Evolutionary conservation across 2,888 invertebrate genomes (phyloP).

Genomic region (Nyleta sp.): DNA sequence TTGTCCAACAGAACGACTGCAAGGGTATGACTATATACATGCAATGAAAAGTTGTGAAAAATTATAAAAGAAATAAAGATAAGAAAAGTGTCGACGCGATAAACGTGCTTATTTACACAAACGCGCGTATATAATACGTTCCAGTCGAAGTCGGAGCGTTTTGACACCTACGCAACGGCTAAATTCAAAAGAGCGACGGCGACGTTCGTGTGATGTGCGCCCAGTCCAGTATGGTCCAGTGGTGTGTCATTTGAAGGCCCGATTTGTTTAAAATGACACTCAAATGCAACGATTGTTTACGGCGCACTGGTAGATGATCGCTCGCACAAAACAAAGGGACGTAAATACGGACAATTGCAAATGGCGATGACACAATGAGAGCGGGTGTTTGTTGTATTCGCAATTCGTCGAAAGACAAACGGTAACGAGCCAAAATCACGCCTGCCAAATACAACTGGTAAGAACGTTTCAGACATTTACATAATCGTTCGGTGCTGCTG

Average conservation of each 20-base stretch:
- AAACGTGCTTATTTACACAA: slow-evolving; percentile 4
- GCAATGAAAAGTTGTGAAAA: slow-evolving; percentile 25
- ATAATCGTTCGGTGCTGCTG: no score
- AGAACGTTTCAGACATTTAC: no score
- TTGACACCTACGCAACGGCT: background rate
- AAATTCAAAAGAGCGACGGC: background rate
- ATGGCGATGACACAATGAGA: slow-evolving; percentile 24
- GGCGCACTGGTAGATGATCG: slow-evolving; percentile 6
- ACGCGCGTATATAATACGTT: no score
- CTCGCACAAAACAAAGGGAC: background rate
- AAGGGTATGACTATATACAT: slow-evolving; percentile 15
- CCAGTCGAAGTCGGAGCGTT: background rate
- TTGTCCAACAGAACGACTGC: background rate
- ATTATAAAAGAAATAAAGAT: slow-evolving; percentile 26
- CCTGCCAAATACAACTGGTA: no score
- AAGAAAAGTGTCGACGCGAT: slow-evolving; percentile 22
- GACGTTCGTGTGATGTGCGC: no score
- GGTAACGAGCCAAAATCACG: no score
- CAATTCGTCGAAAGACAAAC: background rate
- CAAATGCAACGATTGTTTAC: slow-evolving; percentile 1
- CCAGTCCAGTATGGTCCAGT: slow-evolving; percentile 19
- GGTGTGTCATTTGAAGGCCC: background rate
- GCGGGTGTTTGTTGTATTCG: slow-evolving; percentile 9
- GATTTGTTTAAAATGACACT: slow-evolving; percentile 14
- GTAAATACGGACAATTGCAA: slow-evolving; percentile 28